Evolutionary conservation across 2,888 invertebrate genomes (phyloP), one percentile per base, ranked within the genome.

Genomic region (Nezara viridula): DNA sequence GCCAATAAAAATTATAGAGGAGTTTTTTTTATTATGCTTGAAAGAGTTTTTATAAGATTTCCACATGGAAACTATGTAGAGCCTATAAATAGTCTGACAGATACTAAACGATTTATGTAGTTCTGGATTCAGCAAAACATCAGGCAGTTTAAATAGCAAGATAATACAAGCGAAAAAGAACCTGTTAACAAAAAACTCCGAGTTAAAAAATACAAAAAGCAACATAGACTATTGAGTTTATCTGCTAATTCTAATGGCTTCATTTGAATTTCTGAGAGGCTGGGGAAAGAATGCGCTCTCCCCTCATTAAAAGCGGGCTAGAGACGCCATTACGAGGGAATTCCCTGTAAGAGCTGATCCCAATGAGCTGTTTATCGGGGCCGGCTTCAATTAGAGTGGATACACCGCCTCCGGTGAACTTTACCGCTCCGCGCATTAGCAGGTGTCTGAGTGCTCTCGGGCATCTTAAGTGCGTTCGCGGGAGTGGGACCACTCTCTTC

Each of bases 201-300:
- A 32, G 10, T 7, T 0, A 5, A 60, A 60, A n/a, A 55, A 21
- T 21, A 10, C 16, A 73, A 16, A 66, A 16, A 73, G 37, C 5
- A 32, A 6, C 9, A 37, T 7, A 21, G 66, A 32, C 32, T 73
- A 21, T 73, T 73, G 37, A 73, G 66, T 73, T 19, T 32, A 37
- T 73, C 66, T 73, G 66, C 66, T 73, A 73, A 73, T 73, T 73
- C 66, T 73, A 37, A 73, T 73, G 66, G 37, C 66, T 73, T 73
- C 32, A 73, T 73, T 73, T 32, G 66, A 73, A 73, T 73, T 37
- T 73, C 37, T 37, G 66, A 73, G 66, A 73, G 66, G 32, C 66
- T 73, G 32, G 6, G 19, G 16, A 73, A 73, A 73, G 32, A 37
- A 73, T 73, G 32, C 66, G 37, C 32, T 73, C 32, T 73, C 32